These are phyloP conservation scores for Rhagoletis pomonella DNA, from an alignment of 1,140 invertebrate species.

Conservation along the genomic window DNA sequence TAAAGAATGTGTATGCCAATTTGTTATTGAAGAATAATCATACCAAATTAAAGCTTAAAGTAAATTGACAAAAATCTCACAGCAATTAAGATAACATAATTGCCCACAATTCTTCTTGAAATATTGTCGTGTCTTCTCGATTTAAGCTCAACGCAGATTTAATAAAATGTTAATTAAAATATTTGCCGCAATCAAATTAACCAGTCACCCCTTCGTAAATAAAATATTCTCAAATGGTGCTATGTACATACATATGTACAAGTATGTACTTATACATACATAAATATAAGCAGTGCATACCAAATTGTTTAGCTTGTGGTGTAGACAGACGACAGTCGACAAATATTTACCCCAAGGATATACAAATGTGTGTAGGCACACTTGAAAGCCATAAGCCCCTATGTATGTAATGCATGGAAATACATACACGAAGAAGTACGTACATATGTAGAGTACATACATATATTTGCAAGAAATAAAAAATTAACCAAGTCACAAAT, in stretches of 20 bases:
- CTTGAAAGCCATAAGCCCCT: not conserved
- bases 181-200: slow-evolving; percentile 50
- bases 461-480: not conserved
- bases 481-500: not conserved
- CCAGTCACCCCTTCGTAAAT: slow-evolving; percentile 6
- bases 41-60: not conserved
- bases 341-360: slow-evolving; percentile 48
- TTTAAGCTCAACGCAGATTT: slow-evolving; percentile 31
- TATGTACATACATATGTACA: not conserved
- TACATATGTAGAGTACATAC: not conserved
- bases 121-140: slow-evolving; percentile 13
- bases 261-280: not conserved
- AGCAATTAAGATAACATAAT: slow-evolving; percentile 40
- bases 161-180: slow-evolving; percentile 50
- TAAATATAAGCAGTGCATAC: not conserved
- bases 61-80: not conserved
- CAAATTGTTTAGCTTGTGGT: slow-evolving; percentile 3
- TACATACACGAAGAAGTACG: no score
- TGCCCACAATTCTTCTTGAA: not conserved
- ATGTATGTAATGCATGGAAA: no score
- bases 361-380: not conserved
- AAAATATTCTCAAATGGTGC: not conserved
- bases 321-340: slow-evolving; percentile 49
- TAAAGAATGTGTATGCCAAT: no score
- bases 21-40: not conserved